Conservation (phyloP, 2,888 invertebrate species). For the Lasioglossum vierecki region DNA sequence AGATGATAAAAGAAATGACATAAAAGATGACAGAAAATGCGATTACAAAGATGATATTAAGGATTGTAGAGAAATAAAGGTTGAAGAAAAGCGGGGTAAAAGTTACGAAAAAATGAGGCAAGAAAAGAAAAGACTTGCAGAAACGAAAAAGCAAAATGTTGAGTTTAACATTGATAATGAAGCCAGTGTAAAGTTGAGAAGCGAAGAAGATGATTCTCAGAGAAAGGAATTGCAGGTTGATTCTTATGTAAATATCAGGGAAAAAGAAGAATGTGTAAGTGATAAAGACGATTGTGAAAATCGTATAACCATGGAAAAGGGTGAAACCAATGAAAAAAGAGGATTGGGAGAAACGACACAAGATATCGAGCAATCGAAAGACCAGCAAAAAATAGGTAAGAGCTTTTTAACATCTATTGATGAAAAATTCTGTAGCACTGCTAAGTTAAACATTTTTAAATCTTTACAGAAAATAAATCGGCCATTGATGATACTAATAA, state of each 20-base stretch:
- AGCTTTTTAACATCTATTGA: neutral
- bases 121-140: conserved; percentile 80
- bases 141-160: conserved; percentile 77
- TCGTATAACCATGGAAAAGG: conserved; percentile 44
- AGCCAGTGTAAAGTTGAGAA: conserved; percentile 65
- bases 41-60: conserved; percentile 75
- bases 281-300: conserved; percentile 40
- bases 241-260: conserved; percentile 34
- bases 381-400: conserved; percentile 48
- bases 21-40: conserved; percentile 83
- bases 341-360: conserved; percentile 14
- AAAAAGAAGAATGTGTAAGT: conserved; percentile 40
- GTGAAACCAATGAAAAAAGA: conserved; percentile 36
- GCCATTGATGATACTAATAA: conserved; percentile 21
- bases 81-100: conserved; percentile 83
- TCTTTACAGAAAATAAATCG: conserved; percentile 38
- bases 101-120: conserved; percentile 83
- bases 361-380: conserved; percentile 11
- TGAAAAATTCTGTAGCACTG: neutral
- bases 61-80: conserved; percentile 75
- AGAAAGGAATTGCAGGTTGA: conserved; percentile 43
- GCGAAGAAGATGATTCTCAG: conserved; percentile 58
- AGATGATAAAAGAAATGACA: conserved; percentile 80
- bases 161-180: conserved; percentile 67
- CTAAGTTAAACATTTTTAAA: conserved; percentile 12